These are phyloP conservation scores for Microtus richardsoni DNA, from an alignment of 2,113 vertebrate genomes.

Conservation along the genomic window DNA sequence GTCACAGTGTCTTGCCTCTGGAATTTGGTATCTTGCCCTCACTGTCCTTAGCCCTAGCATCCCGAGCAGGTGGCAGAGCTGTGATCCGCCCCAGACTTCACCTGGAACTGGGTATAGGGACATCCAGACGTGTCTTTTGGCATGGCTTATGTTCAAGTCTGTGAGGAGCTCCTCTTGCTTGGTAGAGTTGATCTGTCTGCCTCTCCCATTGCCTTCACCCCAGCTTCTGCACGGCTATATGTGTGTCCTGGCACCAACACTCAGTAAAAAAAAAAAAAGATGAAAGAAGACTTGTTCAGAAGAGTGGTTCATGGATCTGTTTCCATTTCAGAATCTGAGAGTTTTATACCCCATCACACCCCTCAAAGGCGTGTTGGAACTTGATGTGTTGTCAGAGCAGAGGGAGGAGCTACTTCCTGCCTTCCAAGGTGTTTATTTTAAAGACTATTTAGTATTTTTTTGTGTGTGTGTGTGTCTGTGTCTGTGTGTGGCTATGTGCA, in stretches of 20 bases:
- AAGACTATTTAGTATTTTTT: background rate
- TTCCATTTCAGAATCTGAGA: background rate
- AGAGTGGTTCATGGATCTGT: background rate
- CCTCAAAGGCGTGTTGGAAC: too few species aligned
- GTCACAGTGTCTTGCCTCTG: background rate
- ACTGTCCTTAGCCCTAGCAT: background rate
- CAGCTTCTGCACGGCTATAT: background rate
- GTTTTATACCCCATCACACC: background rate
- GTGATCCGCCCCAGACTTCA: background rate
- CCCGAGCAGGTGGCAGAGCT: background rate
- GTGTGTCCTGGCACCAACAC: fast-evolving
- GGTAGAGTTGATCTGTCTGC: too few species aligned
- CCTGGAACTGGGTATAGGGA: background rate
- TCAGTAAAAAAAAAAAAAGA: background rate
- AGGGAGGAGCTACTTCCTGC: background rate
- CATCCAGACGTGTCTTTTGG: background rate
- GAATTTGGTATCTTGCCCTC: background rate
- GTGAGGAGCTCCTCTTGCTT: fast-evolving
- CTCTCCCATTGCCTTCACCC: fast-evolving
- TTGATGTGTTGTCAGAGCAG: background rate
- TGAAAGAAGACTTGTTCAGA: background rate
- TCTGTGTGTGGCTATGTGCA: background rate
- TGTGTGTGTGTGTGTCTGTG: background rate
- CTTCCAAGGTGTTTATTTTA: background rate
- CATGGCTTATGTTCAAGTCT: background rate